These are phyloP conservation scores for Taenioides sp. DNA, from an alignment of 2,797 vertebrate species.

Conservation along the genomic window DNA sequence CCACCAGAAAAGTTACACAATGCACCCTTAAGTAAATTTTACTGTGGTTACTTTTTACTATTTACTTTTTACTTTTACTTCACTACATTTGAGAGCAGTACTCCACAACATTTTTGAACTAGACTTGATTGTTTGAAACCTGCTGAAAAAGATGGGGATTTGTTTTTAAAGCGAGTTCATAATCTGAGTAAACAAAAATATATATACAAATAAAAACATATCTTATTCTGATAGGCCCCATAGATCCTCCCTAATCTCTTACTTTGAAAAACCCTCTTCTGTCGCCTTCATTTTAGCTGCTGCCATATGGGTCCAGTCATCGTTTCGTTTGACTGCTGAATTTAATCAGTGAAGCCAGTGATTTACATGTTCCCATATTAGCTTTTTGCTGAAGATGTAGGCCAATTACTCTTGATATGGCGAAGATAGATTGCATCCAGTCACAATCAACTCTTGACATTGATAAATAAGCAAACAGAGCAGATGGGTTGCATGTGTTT, in stretches of 20 bases:
- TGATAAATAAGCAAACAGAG: constrained; percentile 27
- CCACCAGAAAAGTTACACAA: too few relatives aligned
- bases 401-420: constrained; percentile 31
- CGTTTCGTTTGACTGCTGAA: constrained; percentile 28
- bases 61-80: too few relatives aligned
- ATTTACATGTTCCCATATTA: constrained; percentile 39
- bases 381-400: constrained; percentile 9
- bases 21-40: too few relatives aligned
- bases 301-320: constrained; percentile 50
- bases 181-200: too few relatives aligned
- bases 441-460: constrained; percentile 23
- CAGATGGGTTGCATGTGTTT: constrained; percentile 19
- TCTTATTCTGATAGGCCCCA: too few relatives aligned
- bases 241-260: constrained; percentile 66
- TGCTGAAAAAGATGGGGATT: too few relatives aligned
- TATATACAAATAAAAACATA: too few relatives aligned
- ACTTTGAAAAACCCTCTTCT: constrained; percentile 68
- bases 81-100: too few relatives aligned
- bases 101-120: too few relatives aligned
- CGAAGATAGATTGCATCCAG: constrained; percentile 28
- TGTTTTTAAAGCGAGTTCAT: too few relatives aligned
- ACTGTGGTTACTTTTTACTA: too few relatives aligned
- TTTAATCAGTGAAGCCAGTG: constrained; percentile 35
- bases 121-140: too few relatives aligned
- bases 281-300: constrained; percentile 57